phyloP scores from a whole-genome alignment of 1,140 invertebrate genomes.

The Neodiprion virginianus region DNA sequence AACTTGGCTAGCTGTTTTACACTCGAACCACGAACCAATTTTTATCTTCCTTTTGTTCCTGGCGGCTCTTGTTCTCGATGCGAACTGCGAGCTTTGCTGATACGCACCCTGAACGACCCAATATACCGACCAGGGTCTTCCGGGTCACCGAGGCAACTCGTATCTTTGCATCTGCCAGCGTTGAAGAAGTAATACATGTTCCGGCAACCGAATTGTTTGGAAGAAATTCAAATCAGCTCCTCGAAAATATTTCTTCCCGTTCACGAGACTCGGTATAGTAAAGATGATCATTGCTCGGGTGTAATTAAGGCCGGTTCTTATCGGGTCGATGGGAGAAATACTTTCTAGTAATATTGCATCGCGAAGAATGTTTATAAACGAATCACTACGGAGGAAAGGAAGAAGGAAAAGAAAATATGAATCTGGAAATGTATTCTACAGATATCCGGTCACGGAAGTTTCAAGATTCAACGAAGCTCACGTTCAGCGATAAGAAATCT shows the following conservation, averaged over 20 bases:
- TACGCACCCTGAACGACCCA: background rate
- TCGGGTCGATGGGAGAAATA: no score
- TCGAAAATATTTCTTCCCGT: background rate
- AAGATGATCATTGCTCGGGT: no score
- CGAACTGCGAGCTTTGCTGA: background rate
- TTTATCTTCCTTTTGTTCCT: background rate
- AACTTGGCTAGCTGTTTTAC: background rate
- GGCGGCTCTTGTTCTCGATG: background rate
- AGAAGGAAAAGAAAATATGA: no score
- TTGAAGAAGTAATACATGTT: background rate
- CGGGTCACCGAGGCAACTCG: background rate
- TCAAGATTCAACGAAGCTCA: no score
- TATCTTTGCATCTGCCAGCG: background rate
- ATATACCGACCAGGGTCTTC: slow-evolving; percentile 1
- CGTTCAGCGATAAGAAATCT: no score
- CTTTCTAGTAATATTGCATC: no score
- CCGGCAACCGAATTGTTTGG: background rate
- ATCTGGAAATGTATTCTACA: no score
- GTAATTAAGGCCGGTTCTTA: no score
- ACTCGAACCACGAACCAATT: background rate
- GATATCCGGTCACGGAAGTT: no score
- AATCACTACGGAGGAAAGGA: no score
- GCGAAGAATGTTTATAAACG: no score
- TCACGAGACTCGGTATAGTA: no score
- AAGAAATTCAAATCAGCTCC: background rate